Base-by-base conservation (phyloP, 2,113 vertebrate species). In the Gulo gulo region DNA sequence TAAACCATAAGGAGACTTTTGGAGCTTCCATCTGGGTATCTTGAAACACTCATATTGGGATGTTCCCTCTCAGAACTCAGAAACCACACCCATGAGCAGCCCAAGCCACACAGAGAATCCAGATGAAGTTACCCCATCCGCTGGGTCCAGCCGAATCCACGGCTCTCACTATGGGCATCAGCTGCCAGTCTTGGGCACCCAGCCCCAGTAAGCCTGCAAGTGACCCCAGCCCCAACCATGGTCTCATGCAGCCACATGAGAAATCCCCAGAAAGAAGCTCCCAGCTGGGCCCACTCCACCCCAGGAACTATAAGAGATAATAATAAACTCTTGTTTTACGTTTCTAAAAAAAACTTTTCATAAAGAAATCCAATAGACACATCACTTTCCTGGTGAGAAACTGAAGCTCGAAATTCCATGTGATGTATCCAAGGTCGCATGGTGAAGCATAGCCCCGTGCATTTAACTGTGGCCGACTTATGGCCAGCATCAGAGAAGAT, bases 81-180 rank as follows among this genome's bases (percentile, higher is more conserved):
- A 21, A 2, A 0, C 13, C 57, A 20, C 8, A 18, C n/a, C 26
- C 34, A 4, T 4, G 63, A 88, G 81, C 94, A 80, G 36, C 18
- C n/a, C 71, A 31, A 14, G 42, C 4, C 74, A 52, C 1, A 0
- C 1, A 21, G 52, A 55, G 55, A 52, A 94, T 36, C 34, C 92
- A 6, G 2, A 39, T 15, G 21, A 45, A 45, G 23, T 29, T 39
- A 23, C n/a, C 13, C 2, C 3, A 3, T 13, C 0, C 10, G 7
- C 81, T 20, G 59, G 29, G 20, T 20, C 45, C 93, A 63, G 24
- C 26, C 5, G 7, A 63, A 67, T 59, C 31, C 88, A 9, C 65
- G 16, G 83, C 67, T 82, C 36, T 69, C 36, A 39, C 55, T 7
- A 9, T 36, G 50, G 23, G 65, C 39, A 39, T 57, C 79, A 16